These are phyloP conservation scores for Andrena fulva DNA, from an alignment of 2,888 invertebrate species.

Conservation along the genomic window DNA sequence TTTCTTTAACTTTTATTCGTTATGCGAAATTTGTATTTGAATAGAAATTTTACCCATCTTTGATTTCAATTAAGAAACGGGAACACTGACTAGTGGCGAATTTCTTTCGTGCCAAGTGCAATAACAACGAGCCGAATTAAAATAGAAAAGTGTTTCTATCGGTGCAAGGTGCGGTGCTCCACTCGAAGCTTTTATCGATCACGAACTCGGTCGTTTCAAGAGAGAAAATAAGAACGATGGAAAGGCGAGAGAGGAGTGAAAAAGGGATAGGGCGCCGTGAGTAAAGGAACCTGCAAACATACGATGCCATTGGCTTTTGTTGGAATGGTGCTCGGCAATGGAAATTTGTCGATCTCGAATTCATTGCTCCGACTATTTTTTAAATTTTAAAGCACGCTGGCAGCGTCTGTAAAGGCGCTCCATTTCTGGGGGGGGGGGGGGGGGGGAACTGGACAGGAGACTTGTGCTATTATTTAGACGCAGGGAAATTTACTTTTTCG, in stretches of 20 bases:
- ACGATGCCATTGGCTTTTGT: constrained; percentile 1
- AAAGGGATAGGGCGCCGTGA: background rate
- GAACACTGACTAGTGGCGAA: no score
- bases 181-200: background rate
- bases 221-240: background rate
- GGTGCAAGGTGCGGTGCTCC: background rate
- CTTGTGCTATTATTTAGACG: no score
- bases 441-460: no score
- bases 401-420: no score
- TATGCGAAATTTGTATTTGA: no score
- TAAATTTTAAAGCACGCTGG: background rate
- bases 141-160: constrained; percentile 2
- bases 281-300: background rate
- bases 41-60: no score
- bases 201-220: background rate
- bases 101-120: background rate
- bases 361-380: background rate
- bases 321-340: background rate
- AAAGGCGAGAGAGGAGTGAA: background rate
- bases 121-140: background rate
- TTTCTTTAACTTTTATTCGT: no score
- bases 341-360: constrained; percentile 3
- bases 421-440: no score
- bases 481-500: no score
- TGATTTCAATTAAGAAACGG: no score